These are phyloP conservation scores for Apeltes quadracus DNA, from an alignment of 2,113 vertebrate genomes.

Conservation along the genomic window DNA sequence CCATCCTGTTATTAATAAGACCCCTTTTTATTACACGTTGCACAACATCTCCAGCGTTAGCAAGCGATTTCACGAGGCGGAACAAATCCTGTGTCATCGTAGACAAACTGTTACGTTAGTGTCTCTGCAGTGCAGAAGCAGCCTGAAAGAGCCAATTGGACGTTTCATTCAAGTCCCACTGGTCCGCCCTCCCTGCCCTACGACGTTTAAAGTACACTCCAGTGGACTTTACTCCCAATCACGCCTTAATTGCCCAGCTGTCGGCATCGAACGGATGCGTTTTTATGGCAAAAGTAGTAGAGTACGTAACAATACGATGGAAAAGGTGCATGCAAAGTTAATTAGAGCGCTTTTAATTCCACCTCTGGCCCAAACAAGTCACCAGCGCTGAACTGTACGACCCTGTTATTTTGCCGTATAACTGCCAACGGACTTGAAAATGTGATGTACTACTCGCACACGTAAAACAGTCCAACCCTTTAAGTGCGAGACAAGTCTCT, in stretches of 20 bases:
- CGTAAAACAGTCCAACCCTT: slow-evolving; percentile 45
- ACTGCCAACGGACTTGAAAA: slow-evolving; percentile 13
- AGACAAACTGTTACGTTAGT: neutral
- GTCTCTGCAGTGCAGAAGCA: neutral
- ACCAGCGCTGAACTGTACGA: slow-evolving; percentile 3
- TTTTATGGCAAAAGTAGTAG: neutral
- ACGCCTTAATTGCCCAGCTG: slow-evolving; percentile 9
- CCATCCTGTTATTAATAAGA: neutral
- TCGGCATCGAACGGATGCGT: slow-evolving; percentile 1
- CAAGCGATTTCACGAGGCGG: neutral
- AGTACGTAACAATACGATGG: neutral
- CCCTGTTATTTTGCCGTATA: slow-evolving; percentile 44
- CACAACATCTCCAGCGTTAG: neutral
- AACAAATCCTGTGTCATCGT: neutral
- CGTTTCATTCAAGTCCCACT: neutral
- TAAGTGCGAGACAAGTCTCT: slow-evolving; percentile 62
- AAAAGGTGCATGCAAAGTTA: neutral
- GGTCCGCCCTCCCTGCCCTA: neutral
- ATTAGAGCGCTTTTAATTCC: slow-evolving; percentile 15
- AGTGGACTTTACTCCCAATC: neutral
- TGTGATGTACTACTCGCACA: slow-evolving; percentile 20
- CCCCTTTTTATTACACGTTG: neutral
- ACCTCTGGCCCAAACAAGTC: slow-evolving; percentile 34
- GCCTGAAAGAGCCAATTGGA: neutral
- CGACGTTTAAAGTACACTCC: neutral